A percentile compares a stretch with the other conserved stretches of the same genome.
These are phyloP conservation scores for Harpalus rufipes DNA, from an alignment of 2,888 invertebrate genomes.

Conservation along the genomic window DNA sequence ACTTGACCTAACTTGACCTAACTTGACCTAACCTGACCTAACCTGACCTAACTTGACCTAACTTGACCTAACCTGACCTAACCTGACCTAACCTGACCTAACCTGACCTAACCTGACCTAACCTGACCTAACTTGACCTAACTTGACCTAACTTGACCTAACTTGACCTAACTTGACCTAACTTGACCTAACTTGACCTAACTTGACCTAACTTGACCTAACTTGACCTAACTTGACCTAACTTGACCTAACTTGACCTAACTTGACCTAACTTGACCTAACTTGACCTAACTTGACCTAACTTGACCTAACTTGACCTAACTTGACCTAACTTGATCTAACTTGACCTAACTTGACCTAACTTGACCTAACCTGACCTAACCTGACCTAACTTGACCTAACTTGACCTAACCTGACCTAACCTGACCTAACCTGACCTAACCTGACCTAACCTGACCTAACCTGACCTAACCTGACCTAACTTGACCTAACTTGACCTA, in stretches of 20 bases:
- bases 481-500: constrained; percentile 63
- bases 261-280: neutral
- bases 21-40: constrained; percentile 1
- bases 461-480: constrained; percentile 64
- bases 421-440: constrained; percentile 58
- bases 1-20: neutral
- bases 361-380: constrained; percentile 38
- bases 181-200: neutral
- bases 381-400: constrained; percentile 63
- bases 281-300: neutral
- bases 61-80: constrained; percentile 37
- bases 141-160: neutral
- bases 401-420: constrained; percentile 55
- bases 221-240: neutral
- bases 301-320: constrained; percentile 4
- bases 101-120: neutral
- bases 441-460: constrained; percentile 59
- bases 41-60: constrained; percentile 37
- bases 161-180: neutral
- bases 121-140: neutral
- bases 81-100: constrained; percentile 4
- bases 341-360: constrained; percentile 41
- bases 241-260: constrained; percentile 53
- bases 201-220: neutral
- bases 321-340: constrained; percentile 35